phyloP scores from a whole-genome alignment of 1,140 invertebrate genomes.

The Eciton burchellii region DNA sequence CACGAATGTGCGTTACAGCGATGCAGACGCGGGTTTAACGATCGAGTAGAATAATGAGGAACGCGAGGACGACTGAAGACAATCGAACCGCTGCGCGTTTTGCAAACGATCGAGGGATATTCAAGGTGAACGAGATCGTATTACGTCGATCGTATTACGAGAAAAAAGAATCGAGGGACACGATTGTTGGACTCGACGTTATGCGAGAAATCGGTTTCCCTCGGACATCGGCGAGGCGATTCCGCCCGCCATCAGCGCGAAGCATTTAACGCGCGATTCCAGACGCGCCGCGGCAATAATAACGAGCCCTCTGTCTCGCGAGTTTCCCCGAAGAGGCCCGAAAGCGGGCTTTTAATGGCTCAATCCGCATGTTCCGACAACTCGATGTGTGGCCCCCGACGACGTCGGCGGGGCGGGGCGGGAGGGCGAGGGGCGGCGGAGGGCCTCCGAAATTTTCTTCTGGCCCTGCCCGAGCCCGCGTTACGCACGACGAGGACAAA shows the following conservation, averaged over 20 bases:
- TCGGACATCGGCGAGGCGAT: too few relatives aligned
- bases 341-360: conserved; percentile 77
- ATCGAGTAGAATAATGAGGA: background rate
- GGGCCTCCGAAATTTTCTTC: conserved; percentile 73
- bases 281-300: conserved; percentile 38
- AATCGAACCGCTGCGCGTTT: too few relatives aligned
- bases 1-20: too few relatives aligned
- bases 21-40: too few relatives aligned
- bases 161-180: background rate
- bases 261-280: conserved; percentile 18
- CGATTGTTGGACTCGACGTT: too few relatives aligned
- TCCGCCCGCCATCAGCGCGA: conserved; percentile 4
- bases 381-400: conserved; percentile 80
- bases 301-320: conserved; percentile 64
- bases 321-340: conserved; percentile 70
- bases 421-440: too few relatives aligned
- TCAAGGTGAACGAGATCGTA: too few relatives aligned
- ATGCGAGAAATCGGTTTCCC: too few relatives aligned
- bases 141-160: too few relatives aligned
- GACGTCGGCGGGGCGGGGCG: too few relatives aligned
- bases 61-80: background rate
- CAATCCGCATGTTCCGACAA: conserved; percentile 79
- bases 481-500: conserved; percentile 67
- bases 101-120: too few relatives aligned
- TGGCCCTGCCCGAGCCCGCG: conserved; percentile 66